phyloP scores from a whole-genome alignment of 2,113 vertebrate species.

The Polypterus bichir region DNA sequence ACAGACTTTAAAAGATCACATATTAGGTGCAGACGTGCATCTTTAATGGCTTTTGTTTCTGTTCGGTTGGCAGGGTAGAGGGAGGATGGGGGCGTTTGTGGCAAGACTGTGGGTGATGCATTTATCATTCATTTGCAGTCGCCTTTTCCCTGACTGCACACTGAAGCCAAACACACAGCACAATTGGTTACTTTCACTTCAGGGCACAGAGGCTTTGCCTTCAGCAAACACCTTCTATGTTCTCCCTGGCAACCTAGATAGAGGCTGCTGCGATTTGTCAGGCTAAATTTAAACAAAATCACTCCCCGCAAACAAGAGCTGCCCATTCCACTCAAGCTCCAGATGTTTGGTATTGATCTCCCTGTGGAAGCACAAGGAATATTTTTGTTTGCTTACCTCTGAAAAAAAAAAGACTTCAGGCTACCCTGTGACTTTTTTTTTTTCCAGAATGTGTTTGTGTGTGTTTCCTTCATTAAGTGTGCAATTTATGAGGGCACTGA shows the following conservation, averaged over 20 bases:
- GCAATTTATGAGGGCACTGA: constrained; percentile 16
- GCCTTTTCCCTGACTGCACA: constrained; percentile 3
- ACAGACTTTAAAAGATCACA: too few species aligned
- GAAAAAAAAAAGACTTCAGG: constrained; percentile 24
- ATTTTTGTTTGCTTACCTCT: constrained; percentile 28
- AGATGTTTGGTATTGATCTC: constrained; percentile 55
- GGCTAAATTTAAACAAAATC: constrained; percentile 28
- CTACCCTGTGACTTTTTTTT: constrained; percentile 5
- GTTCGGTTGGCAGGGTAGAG: neutral
- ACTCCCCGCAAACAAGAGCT: constrained; percentile 31
- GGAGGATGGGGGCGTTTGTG: neutral
- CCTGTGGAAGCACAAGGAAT: constrained; percentile 35
- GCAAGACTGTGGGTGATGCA: constrained; percentile 3
- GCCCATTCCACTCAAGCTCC: constrained; percentile 42
- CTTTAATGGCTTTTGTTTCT: neutral
- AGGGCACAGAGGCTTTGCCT: constrained; percentile 23
- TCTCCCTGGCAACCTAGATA: constrained; percentile 29
- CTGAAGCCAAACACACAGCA: constrained; percentile 2
- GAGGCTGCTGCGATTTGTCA: constrained; percentile 37
- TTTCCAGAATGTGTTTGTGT: neutral
- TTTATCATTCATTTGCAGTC: constrained; percentile 10
- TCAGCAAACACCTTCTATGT: constrained; percentile 29
- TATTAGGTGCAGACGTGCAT: neutral
- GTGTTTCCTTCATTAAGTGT: constrained; percentile 18
- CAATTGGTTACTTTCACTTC: constrained; percentile 9